Percentiles rank a stretch among this genome's conserved stretches.
Conservation (phyloP, 2,797 vertebrate genomes). For the Thunnus albacares region DNA sequence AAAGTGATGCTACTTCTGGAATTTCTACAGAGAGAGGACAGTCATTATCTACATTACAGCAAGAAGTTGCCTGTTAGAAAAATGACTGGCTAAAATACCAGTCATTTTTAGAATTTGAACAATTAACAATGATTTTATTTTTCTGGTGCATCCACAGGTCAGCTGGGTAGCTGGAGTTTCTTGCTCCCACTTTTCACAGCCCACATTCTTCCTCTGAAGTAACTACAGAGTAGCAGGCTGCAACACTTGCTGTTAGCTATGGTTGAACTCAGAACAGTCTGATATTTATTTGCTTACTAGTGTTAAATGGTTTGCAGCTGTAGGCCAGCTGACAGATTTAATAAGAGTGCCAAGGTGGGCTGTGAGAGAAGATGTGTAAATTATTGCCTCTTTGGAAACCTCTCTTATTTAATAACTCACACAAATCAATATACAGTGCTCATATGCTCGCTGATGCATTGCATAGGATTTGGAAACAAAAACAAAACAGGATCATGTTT, state of each 20-base stretch:
- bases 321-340: conserved; percentile 53
- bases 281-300: conserved; percentile 71
- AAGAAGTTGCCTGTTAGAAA: not conserved
- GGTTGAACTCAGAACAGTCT: conserved; percentile 48
- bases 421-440: conserved; percentile 53
- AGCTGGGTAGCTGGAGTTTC: conserved; percentile 17
- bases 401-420: conserved; percentile 53
- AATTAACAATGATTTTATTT: not conserved
- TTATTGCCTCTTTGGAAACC: conserved; percentile 41
- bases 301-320: conserved; percentile 68
- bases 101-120: not conserved
- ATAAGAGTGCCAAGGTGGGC: conserved; percentile 38
- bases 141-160: conserved; percentile 6
- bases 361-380: not conserved
- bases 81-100: no score
- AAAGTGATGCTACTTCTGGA: fast-evolving
- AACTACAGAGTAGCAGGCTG: conserved; percentile 45
- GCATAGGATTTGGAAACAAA: not conserved
- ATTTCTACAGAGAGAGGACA: not conserved
- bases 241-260: conserved; percentile 51
- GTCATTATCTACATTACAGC: not conserved
- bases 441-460: conserved; percentile 8
- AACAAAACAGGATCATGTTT: conserved; percentile 2
- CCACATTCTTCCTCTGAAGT: conserved; percentile 39
- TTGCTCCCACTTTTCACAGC: conserved; percentile 48